Evolutionary conservation across 1,140 invertebrate genomes (phyloP).

Genomic region (Saccostrea echinata): DNA sequence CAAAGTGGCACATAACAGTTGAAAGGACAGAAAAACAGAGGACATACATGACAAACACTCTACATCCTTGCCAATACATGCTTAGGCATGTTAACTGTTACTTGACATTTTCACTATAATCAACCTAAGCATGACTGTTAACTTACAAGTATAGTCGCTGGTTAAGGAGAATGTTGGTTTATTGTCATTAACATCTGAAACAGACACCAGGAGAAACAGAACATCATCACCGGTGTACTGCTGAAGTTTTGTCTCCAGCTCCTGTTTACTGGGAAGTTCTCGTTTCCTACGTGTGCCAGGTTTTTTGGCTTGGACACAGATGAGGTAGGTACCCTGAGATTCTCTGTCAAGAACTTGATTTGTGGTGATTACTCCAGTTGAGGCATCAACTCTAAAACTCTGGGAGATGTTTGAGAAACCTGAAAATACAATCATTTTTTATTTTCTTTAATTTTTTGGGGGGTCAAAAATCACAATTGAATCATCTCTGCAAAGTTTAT

Average conservation of each 20-base stretch:
- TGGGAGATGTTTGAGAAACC: constrained; percentile 40
- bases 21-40: too few species aligned
- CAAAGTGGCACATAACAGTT: too few species aligned
- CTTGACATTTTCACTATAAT: background rate
- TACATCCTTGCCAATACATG: too few species aligned
- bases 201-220: constrained; percentile 57
- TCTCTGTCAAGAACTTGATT: constrained; percentile 61
- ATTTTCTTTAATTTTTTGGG: too few species aligned
- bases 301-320: constrained; percentile 64
- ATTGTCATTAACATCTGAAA: constrained; percentile 68
- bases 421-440: background rate
- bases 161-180: constrained; percentile 49
- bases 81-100: too few species aligned
- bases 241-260: constrained; percentile 40
- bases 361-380: constrained; percentile 35
- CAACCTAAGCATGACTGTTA: background rate
- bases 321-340: constrained; percentile 39
- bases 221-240: constrained; percentile 10
- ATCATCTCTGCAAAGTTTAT: too few species aligned
- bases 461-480: too few species aligned
- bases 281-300: constrained; percentile 52
- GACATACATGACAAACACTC: too few species aligned
- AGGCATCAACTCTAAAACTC: constrained; percentile 17
- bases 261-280: constrained; percentile 10
- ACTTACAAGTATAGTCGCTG: constrained; percentile 29